A percentile compares a stretch with the other conserved stretches of the same genome.
Conservation (phyloP, 2,888 invertebrate genomes). For the Phyto melanocephala region DNA sequence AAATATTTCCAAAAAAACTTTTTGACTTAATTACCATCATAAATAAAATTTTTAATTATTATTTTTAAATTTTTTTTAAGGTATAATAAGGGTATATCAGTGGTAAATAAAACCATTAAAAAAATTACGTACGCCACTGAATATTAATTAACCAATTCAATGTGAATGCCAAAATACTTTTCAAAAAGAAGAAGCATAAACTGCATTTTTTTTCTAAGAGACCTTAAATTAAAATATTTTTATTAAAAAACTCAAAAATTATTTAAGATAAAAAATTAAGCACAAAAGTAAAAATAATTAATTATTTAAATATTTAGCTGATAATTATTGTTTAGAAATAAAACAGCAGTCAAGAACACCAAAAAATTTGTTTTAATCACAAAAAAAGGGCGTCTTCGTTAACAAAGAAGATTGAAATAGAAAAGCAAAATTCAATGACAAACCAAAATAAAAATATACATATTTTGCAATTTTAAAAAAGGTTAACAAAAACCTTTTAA, state of each 20-base stretch:
- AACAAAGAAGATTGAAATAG: not conserved
- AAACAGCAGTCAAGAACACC: not conserved
- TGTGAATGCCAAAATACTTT: not conserved
- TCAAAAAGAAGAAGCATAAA: slow-evolving; percentile 11
- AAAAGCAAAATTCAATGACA: not conserved
- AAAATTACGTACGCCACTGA: no score
- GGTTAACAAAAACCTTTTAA: not conserved
- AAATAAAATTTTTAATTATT: no score
- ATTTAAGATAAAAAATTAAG: not conserved
- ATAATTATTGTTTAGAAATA: not conserved
- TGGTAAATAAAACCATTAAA: not conserved
- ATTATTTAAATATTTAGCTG: no score
- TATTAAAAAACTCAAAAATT: slow-evolving; percentile 8
- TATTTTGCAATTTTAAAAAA: not conserved
- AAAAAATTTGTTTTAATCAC: not conserved
- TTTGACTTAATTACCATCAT: no score
- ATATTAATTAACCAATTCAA: not conserved
- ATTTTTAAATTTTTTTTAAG: no score
- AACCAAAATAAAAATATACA: not conserved
- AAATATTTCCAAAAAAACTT: no score
- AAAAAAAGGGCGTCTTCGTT: slow-evolving; percentile 52
- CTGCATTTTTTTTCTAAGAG: not conserved
- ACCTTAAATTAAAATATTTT: not conserved
- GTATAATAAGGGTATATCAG: no score
- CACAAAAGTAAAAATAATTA: not conserved